Evolutionary conservation across 2,113 vertebrate species (phyloP).

Genomic region (Herpailurus yagouaroundi): DNA sequence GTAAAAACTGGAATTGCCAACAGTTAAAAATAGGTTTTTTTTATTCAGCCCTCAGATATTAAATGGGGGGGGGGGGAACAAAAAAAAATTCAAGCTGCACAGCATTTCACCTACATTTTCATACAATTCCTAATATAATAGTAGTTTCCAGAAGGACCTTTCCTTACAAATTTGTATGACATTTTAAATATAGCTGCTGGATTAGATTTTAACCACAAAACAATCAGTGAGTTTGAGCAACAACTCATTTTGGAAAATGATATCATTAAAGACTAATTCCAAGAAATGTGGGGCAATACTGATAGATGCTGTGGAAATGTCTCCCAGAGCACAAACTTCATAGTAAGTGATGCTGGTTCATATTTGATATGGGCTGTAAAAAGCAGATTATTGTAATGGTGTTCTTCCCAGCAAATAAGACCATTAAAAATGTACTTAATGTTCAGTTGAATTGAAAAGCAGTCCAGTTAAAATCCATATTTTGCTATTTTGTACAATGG

Average conservation of each 20-base stretch:
- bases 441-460: slow-evolving; percentile 79
- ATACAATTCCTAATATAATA: slow-evolving; percentile 41
- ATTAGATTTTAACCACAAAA: slow-evolving; percentile 78
- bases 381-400: slow-evolving; percentile 80
- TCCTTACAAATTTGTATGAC: slow-evolving; percentile 55
- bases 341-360: slow-evolving; percentile 75
- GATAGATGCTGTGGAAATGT: slow-evolving; percentile 73
- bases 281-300: slow-evolving; percentile 71
- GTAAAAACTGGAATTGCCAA: slow-evolving; percentile 72
- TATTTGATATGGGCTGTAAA: slow-evolving; percentile 79
- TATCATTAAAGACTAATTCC: slow-evolving; percentile 79
- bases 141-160: slow-evolving; percentile 31
- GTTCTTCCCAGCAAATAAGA: slow-evolving; percentile 81
- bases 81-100: slow-evolving; percentile 48
- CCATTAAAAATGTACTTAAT: slow-evolving; percentile 82
- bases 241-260: slow-evolving; percentile 77
- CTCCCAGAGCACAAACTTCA: slow-evolving; percentile 82
- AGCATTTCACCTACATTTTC: slow-evolving; percentile 49
- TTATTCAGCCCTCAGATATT: slow-evolving; percentile 28
- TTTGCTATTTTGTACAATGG: slow-evolving; percentile 70
- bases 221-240: slow-evolving; percentile 71
- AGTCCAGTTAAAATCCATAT: slow-evolving; percentile 76
- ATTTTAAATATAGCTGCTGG: slow-evolving; percentile 70
- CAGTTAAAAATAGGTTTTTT: slow-evolving; percentile 70
- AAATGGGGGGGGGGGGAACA: not conserved